Evolutionary conservation across 64 coral and sea anemone genomes (phyloP), one percentile per base, ranked within the genome.

Genomic region (Montipora cactus): DNA sequence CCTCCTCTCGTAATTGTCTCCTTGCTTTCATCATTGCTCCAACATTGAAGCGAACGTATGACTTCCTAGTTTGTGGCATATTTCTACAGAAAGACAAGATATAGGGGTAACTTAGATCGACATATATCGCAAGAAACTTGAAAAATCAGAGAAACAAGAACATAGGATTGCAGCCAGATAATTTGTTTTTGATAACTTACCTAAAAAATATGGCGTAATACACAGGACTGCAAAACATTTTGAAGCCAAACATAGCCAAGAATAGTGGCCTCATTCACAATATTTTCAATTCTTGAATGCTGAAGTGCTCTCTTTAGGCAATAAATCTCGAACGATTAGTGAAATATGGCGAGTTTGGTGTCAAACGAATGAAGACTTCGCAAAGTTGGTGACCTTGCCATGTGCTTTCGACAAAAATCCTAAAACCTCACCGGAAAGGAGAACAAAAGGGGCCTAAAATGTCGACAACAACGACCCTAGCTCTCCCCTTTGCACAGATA

Each of bases 281-380:
- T 71, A 22, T 12, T 71, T 71, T 71, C 20, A 71, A 71, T 22
- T 71, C 67, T 71, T 71, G 67, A 71, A 71, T 71, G 67, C 67
- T 71, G 67, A 71, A 71, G 67, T 71, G 15, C 71, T 74, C 16
- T 28, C 15, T 74, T 74, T 74, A 28, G 15, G 71, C 15, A 23
- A 23, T 21, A 7, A 74, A 74, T 19, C 3, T 21, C 21, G n/a
- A 23, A 23, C 3, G 71, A 8, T 74, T 16, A 22, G 15, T 16
- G 67, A 71, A 71, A 71, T 22, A 71, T 16, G 67, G 11, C 67
- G 11, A 71, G 67, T 71, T 71, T 71, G 67, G 67, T 71, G 16
- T 71, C 67, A 71, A 71, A 71, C 67, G 67, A 71, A 71, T 11
- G 67, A 71, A 71, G 67, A 74, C 5, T 23, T 74, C 2, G 2